Conservation (phyloP, 2,888 invertebrate genomes). For the Colostygia pectinataria region DNA sequence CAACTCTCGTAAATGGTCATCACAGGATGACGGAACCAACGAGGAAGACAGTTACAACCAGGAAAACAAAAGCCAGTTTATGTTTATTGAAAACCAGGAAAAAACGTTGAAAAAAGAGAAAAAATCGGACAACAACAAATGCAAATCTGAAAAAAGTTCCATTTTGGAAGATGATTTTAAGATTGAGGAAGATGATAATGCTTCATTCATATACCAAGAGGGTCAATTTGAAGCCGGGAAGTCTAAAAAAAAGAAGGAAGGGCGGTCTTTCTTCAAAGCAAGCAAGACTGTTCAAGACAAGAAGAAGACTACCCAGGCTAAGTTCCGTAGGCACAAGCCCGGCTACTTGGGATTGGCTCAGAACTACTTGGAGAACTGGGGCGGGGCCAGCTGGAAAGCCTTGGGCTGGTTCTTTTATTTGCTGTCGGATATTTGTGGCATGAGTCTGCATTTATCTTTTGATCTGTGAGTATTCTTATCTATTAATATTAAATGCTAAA, state of each 20-base stretch:
- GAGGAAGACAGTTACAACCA: constrained; percentile 66
- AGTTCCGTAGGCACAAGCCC: constrained; percentile 67
- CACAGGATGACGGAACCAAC: constrained; percentile 79
- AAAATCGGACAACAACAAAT: constrained; percentile 52
- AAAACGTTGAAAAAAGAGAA: constrained; percentile 70
- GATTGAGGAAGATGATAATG: constrained; percentile 60
- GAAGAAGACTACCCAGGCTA: constrained; percentile 74
- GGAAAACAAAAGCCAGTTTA: constrained; percentile 69
- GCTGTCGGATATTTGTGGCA: constrained; percentile 90
- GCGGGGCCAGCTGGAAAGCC: constrained; percentile 83
- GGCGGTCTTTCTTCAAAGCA: constrained; percentile 61
- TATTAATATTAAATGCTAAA: too few species aligned
- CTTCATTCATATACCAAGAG: constrained; percentile 65
- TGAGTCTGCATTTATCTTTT: constrained; percentile 88
- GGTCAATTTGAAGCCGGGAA: constrained; percentile 60
- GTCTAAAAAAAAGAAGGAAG: constrained; percentile 76
- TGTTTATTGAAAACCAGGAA: constrained; percentile 73
- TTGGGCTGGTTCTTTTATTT: constrained; percentile 90
- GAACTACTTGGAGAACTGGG: constrained; percentile 80
- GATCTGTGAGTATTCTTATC: constrained; percentile 85
- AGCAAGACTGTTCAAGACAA: constrained; percentile 66
- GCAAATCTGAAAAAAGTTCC: constrained; percentile 55
- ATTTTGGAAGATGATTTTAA: constrained; percentile 58
- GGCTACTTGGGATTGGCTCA: constrained; percentile 72
- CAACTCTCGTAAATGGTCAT: constrained; percentile 83